Evolutionary conservation across 2,888 invertebrate genomes (phyloP).

Genomic region (Hypercompe scribonia): DNA sequence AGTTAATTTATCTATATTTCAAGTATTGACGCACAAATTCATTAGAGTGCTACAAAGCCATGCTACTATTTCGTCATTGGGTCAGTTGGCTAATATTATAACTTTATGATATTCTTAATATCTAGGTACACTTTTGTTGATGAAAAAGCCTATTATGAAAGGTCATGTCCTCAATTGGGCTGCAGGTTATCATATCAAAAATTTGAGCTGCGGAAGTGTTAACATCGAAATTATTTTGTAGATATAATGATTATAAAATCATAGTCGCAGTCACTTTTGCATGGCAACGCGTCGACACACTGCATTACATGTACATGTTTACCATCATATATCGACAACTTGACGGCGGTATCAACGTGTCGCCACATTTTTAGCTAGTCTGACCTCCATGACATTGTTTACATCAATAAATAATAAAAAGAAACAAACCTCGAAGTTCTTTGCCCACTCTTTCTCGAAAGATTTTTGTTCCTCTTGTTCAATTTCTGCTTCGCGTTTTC

Average conservation of each 20-base stretch:
- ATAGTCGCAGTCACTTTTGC: too few species aligned
- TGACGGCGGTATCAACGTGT: too few species aligned
- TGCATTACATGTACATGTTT: too few species aligned
- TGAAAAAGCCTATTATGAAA: too few species aligned
- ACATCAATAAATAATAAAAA: not conserved
- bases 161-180: too few species aligned
- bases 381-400: too few species aligned
- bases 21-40: not conserved
- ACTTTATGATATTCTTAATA: too few species aligned
- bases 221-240: not conserved
- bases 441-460: conserved; percentile 98
- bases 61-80: not conserved
- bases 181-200: not conserved
- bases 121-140: too few species aligned
- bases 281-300: too few species aligned
- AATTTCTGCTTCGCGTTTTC: conserved; percentile 97
- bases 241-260: not conserved
- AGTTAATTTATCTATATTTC: not conserved
- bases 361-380: too few species aligned
- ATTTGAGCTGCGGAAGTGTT: too few species aligned
- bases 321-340: too few species aligned
- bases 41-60: not conserved
- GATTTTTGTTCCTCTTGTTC: conserved; percentile 96
- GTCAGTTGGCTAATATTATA: not conserved
- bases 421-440: conserved; percentile 95